phyloP scores from a whole-genome alignment of 1,140 invertebrate genomes.

The Leptinotarsa defecta region DNA sequence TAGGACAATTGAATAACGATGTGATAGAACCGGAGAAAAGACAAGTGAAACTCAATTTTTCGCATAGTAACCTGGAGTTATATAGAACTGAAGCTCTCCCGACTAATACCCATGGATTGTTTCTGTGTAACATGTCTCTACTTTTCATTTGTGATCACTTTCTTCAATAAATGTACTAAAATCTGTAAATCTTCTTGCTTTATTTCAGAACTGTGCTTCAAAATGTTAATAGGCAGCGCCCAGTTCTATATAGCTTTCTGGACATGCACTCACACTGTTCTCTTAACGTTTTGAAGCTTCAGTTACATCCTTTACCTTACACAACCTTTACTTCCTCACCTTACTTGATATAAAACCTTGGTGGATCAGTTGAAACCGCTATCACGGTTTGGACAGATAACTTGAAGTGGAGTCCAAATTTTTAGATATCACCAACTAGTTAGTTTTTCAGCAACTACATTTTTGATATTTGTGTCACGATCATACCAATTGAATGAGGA shows the following conservation, averaged over 20 bases:
- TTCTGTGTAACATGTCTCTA: slow-evolving; percentile 1
- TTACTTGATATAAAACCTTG: no score
- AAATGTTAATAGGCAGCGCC: slow-evolving; percentile 49
- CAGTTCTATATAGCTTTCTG: slow-evolving; percentile 57
- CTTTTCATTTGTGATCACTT: slow-evolving; percentile 19
- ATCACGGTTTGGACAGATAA: no score
- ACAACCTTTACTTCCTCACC: no score
- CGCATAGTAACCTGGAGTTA: slow-evolving; percentile 45
- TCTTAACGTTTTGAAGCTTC: slow-evolving; percentile 55
- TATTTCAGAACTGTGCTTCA: slow-evolving; percentile 54
- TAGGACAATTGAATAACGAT: background rate
- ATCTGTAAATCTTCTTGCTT: slow-evolving; percentile 38
- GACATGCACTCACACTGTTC: slow-evolving; percentile 31
- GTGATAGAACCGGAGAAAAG: slow-evolving; percentile 5
- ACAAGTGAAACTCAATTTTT: background rate
- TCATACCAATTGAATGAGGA: no score
- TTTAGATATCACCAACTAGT: no score
- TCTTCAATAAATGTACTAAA: slow-evolving; percentile 35
- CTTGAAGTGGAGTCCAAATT: no score
- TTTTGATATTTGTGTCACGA: no score
- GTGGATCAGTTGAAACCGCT: no score
- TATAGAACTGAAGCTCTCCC: slow-evolving; percentile 55
- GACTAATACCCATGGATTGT: background rate
- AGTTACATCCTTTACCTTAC: slow-evolving; percentile 33
- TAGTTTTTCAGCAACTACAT: no score